These are phyloP conservation scores for Dysmachus trigonus DNA, from an alignment of 2,888 invertebrate species.

Conservation along the genomic window DNA sequence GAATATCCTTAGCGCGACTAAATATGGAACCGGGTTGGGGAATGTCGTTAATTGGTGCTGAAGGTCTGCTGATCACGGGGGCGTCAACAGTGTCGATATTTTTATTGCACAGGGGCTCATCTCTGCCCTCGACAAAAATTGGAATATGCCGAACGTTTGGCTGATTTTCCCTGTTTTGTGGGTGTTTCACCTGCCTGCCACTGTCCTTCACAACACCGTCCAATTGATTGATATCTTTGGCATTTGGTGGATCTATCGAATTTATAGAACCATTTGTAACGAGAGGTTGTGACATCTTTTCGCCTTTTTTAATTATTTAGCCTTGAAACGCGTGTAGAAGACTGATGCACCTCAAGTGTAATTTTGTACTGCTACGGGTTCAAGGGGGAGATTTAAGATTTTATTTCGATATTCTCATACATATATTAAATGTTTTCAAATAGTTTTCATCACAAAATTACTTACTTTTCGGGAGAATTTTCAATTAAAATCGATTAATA, in stretches of 20 bases:
- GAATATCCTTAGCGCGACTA: conserved; percentile 51
- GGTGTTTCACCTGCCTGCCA: not conserved
- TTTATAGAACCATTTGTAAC: conserved; percentile 40
- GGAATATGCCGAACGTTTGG: conserved; percentile 79
- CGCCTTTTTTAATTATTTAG: conserved; percentile 16
- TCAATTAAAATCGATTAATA: not conserved
- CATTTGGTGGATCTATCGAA: conserved; percentile 24
- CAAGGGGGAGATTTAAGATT: not conserved
- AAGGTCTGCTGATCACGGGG: conserved; percentile 19
- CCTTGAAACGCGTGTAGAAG: conserved; percentile 9
- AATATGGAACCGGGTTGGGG: conserved; percentile 49
- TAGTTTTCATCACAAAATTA: not conserved
- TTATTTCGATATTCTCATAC: not conserved
- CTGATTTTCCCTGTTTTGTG: not conserved
- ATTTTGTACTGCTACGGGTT: not conserved
- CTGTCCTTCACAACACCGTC: not conserved
- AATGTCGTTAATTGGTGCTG: conserved; percentile 40
- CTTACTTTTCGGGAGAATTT: conserved; percentile 6
- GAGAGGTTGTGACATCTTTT: conserved; percentile 43
- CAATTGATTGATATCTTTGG: conserved; percentile 19
- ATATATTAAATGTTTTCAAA: not conserved
- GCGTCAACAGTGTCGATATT: conserved; percentile 62
- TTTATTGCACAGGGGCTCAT: conserved; percentile 76
- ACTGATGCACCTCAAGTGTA: not conserved
- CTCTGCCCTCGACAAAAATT: conserved; percentile 82